Evolutionary conservation across 2,888 invertebrate genomes (phyloP), one percentile per base, ranked within the genome.

Genomic region (Stenodera caucasica): DNA sequence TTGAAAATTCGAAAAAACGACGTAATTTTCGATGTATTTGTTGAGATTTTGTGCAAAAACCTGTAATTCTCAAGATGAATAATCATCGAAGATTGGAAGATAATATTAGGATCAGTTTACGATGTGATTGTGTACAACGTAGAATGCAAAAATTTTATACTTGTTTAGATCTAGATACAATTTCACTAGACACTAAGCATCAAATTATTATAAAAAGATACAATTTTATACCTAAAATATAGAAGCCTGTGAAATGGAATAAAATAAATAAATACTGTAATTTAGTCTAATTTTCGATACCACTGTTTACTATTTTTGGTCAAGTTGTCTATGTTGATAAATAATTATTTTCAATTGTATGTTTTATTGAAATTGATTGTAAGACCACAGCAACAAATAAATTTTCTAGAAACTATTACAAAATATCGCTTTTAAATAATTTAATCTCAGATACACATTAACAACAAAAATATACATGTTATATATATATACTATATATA

Each of bases 1-100:
- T 88, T 70, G 85, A 86, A 72, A 82, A 80, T 64, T 77, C 83
- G 0, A 85, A 84, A 57, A 77, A 70, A 50, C 69, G 60, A 56
- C 52, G 58, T 23, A 55, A 58, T 23, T 69, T 70, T 35, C 71
- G 70, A 58, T 75, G 77, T 58, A 66, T 72, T 11, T 76, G 75
- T 60, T 77, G 67, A 71, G 15, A 14, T 40, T 40, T 40, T 14
- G 15, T 40, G 7, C 40, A 45, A 52, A 32, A n/a, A 11, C 32
- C 33, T 6, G 4, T 52, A 12, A 9, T 51, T 23, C 15, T 2
- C 29, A 9, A 11, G 21, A 50, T 50, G 26, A 49, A 14, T 4
- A 37, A 15, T 35, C n/a, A 35, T 35, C 12, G 35, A 12, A 12
- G 9, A 35, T 11, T 35, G 35, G 35, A n/a, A 35, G 35, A 35